Evolutionary conservation across 2,113 vertebrate genomes (phyloP).

Genomic region (Eretmochelys imbricata): DNA sequence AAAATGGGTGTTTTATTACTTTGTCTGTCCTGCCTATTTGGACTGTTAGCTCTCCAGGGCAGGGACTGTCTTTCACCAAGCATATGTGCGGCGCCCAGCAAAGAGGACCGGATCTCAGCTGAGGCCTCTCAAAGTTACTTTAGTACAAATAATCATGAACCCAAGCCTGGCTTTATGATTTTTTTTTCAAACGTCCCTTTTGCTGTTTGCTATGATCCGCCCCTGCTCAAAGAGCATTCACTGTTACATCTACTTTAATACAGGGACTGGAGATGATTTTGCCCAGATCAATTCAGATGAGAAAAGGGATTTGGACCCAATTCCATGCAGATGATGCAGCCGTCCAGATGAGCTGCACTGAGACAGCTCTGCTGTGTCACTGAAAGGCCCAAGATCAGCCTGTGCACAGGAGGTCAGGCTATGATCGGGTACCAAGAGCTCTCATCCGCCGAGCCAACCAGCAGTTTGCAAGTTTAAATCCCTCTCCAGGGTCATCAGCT

Average conservation of each 20-base stretch:
- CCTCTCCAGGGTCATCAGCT: not conserved
- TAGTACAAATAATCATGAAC: not conserved
- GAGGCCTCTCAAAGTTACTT: not conserved
- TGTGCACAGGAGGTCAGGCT: not conserved
- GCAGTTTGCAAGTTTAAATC: not conserved
- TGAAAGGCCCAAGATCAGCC: not conserved
- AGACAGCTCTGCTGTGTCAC: not conserved
- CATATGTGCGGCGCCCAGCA: accelerated
- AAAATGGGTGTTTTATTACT: not conserved
- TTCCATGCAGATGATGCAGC: not conserved
- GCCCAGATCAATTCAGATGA: not conserved
- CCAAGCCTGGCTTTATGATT: not conserved
- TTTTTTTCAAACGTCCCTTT: not conserved
- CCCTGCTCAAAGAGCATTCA: not conserved
- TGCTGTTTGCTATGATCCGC: not conserved
- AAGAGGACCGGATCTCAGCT: not conserved
- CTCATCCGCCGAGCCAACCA: not conserved
- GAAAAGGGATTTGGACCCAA: not conserved
- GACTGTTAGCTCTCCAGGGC: not conserved
- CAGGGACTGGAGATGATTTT: not conserved
- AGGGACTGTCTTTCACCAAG: not conserved
- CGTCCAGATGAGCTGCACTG: not conserved
- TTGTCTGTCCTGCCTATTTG: not conserved
- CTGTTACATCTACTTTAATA: not conserved
- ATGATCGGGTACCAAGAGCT: not conserved